Percentiles rank a stretch among this genome's conserved stretches.
These are phyloP conservation scores for Cyanoramphus novaezelandiae DNA, from an alignment of 2,113 vertebrate species.

Conservation along the genomic window DNA sequence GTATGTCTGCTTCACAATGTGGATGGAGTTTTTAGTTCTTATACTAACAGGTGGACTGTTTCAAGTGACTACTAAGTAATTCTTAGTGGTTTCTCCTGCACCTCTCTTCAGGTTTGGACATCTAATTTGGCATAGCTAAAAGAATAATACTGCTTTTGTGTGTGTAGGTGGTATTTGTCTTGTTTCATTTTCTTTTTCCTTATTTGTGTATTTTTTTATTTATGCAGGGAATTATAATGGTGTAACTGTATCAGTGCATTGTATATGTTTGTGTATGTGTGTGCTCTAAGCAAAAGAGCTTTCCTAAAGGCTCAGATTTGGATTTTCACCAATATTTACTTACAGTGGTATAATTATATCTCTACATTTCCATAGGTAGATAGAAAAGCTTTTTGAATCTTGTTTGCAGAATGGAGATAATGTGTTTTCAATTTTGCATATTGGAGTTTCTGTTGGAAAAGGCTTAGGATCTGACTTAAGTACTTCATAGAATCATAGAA, in stretches of 20 bases:
- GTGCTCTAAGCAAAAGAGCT: not conserved
- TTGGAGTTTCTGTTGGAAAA: not conserved
- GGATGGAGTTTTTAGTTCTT: not conserved
- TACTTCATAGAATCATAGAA: not conserved
- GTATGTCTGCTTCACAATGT: not conserved
- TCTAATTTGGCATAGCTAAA: not conserved
- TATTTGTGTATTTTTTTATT: not conserved
- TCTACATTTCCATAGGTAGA: not conserved
- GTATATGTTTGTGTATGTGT: not conserved
- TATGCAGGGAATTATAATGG: not conserved
- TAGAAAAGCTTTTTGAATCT: not conserved
- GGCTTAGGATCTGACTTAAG: not conserved
- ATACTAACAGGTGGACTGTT: not conserved
- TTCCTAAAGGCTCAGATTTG: not conserved
- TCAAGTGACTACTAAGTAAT: not conserved
- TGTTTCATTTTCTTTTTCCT: not conserved
- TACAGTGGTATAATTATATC: not conserved
- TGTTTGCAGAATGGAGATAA: not conserved
- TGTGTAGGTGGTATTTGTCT: not conserved
- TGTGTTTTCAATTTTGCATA: not conserved
- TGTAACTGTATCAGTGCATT: not conserved
- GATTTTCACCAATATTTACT: not conserved
- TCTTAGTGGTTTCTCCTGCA: not conserved
- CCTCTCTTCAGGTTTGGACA: not conserved
- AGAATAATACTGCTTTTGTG: not conserved